Evolutionary conservation across 23 tunicate species (phyloP), one percentile per base, ranked within the genome.

Genomic region (Trididemnum miniatum): DNA sequence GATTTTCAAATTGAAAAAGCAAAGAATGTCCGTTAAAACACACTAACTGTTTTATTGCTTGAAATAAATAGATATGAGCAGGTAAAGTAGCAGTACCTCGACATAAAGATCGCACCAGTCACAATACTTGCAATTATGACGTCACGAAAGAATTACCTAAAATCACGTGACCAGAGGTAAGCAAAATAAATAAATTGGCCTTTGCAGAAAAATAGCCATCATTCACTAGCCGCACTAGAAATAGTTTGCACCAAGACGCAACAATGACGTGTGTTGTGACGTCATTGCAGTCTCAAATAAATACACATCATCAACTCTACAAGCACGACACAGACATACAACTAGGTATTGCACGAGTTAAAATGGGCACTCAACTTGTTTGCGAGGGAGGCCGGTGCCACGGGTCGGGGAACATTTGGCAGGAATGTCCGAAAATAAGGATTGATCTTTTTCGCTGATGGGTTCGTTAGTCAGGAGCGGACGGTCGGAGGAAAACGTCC

Each of bases 301-400:
- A 44, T 15, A 44, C 54, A 9, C 15, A 44, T 44, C 9, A 9
- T 9, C 54, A 44, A 44, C 15, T 7, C 12, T 7, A 44, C 54
- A 44, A 44, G 12, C 9, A 44, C 15, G 54, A 44, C 15, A 15
- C 54, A 15, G 54, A 7, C 54, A 44, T 15, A 44, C 9, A 24
- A 18, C 23, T 20, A 62, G 5, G n/a, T 3, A 67, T 67, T 67
- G 75, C 75, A 67, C 75, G 35, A 32, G 31, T 67, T 89, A 89
- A 49, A 89, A 89, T 20, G 94, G 94, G 79, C 94, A 89, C 71
- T 89, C 94, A 57, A 89, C 88, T 29, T 71, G 85, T 35, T 71
- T 71, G 34, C 88, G 84, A 22, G 88, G 94, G 27, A 77, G 24
- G 52, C 39, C 60, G 59, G 65, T 15, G 34, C 80, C 0, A 57